A percentile compares a stretch with the other conserved stretches of the same genome.
Conservation (phyloP, 2,888 invertebrate genomes). For the Taphrorychus bicolor region DNA sequence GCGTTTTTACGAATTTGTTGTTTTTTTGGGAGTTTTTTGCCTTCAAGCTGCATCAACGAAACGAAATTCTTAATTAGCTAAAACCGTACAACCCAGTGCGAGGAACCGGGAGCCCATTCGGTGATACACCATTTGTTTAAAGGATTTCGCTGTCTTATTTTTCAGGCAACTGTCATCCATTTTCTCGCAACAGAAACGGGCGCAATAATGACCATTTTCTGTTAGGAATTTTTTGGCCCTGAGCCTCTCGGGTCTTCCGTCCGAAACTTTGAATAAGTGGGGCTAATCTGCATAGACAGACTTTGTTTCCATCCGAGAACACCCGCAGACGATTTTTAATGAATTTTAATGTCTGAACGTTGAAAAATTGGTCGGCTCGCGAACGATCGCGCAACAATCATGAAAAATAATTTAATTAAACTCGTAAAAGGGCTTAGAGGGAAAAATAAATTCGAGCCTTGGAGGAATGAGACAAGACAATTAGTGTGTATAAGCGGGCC, state of each 20-base stretch:
- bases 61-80: not conserved
- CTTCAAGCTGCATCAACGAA: not conserved
- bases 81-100: not conserved
- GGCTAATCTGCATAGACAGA: not conserved
- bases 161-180: not conserved
- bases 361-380: not conserved
- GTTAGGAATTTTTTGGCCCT: not conserved
- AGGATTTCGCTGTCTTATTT: constrained; percentile 5
- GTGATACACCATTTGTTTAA: constrained; percentile 6
- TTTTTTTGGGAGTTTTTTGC: not conserved
- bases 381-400: no score
- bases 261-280: not conserved
- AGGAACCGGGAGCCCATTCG: not conserved
- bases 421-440: constrained; percentile 2
- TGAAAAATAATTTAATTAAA: constrained; percentile 29
- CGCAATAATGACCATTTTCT: constrained; percentile 1
- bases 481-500: constrained; percentile 25
- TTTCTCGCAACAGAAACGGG: not conserved
- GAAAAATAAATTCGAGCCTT: constrained; percentile 34
- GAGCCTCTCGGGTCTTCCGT: not conserved
- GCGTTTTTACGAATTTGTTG: not conserved
- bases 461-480: constrained; percentile 30
- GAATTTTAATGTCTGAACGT: not conserved
- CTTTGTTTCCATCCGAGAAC: not conserved
- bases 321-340: not conserved